Base-by-base conservation (phyloP, 2,113 vertebrate species). In the Boleophthalmus pectinirostris region DNA sequence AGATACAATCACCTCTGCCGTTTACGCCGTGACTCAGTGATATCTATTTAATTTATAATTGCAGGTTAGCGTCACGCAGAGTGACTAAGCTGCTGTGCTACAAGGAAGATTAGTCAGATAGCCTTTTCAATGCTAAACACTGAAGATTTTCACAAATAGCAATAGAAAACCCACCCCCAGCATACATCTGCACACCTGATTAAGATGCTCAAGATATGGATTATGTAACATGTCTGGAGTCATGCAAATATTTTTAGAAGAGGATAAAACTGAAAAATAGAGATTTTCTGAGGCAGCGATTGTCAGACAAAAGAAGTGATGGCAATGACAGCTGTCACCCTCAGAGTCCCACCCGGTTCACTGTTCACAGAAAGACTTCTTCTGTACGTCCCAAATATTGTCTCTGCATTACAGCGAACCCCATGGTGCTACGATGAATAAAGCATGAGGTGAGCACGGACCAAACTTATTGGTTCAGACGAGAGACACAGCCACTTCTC, bases 381-480 rank as follows among this genome's bases (percentile, higher is more conserved):
- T 75, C 56, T 81, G 73, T 74, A 80, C 45, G 20, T 82, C 65
- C 77, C 65, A 66, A 78, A 70, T 70, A 73, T 64, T 51, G 68
- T 85, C 76, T 78, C 49, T 68, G 72, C 74, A 53, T 81, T 83
- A 78, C 80, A 38, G 53, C 1, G 18, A 68, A 72, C 61, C 83
- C 70, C 73, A 15, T 47, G 72, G 81, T 78, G 77, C 66, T 78
- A 73, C 69, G 0, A 78, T 87, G 81, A 89, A 87, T 91, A 89
- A 89, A 80, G 72, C 82, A 89, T 88, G 85, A 88, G 69, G 66
- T 64, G 66, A 83, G 82, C 80, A 80, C 58, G 2, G 69, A 68
- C 43, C 84, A 77, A 80, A 72, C 29, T 82, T 81, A 77, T 79
- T 79, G 72, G 80, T 74, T 85, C 46, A 33, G 51, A 58, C 60